Evolutionary conservation across 2,888 invertebrate genomes (phyloP).

Genomic region (Esperia sulphurella): DNA sequence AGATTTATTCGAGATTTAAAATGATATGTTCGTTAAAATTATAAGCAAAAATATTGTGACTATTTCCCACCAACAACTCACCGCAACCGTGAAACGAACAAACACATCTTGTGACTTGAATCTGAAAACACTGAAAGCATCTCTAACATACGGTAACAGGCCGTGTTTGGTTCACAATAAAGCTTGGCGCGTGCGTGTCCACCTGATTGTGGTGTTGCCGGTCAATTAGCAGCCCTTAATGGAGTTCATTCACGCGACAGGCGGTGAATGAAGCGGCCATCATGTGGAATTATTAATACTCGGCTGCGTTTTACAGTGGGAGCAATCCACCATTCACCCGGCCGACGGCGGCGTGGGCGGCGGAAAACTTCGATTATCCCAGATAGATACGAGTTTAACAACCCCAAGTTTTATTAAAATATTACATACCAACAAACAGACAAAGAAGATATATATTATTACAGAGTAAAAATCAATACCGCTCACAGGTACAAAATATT

Average conservation of each 20-base stretch:
- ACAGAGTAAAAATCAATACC: too few relatives aligned
- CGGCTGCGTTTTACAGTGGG: constrained; percentile 17
- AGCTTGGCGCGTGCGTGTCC: constrained; percentile 40
- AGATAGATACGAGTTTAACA: constrained; percentile 9
- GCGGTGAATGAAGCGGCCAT: constrained; percentile 46
- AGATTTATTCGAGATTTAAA: too few relatives aligned
- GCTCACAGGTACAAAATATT: too few relatives aligned
- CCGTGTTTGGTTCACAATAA: constrained; percentile 27
- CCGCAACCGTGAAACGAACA: too few relatives aligned
- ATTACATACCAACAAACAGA: background rate
- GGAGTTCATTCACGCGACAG: constrained; percentile 57
- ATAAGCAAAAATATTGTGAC: too few relatives aligned
- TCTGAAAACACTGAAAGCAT: too few relatives aligned
- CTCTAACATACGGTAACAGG: background rate
- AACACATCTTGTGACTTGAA: too few relatives aligned
- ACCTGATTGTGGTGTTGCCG: constrained; percentile 43
- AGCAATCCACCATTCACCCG: constrained; percentile 18
- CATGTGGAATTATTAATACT: constrained; percentile 37
- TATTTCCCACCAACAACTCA: too few relatives aligned
- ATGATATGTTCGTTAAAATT: too few relatives aligned
- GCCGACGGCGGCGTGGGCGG: constrained; percentile 20
- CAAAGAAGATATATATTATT: too few relatives aligned
- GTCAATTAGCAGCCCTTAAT: constrained; percentile 69
- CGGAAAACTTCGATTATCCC: constrained; percentile 22
- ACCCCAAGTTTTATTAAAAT: background rate